phyloP scores from a whole-genome alignment of 2,113 vertebrate species.

The Conger conger region DNA sequence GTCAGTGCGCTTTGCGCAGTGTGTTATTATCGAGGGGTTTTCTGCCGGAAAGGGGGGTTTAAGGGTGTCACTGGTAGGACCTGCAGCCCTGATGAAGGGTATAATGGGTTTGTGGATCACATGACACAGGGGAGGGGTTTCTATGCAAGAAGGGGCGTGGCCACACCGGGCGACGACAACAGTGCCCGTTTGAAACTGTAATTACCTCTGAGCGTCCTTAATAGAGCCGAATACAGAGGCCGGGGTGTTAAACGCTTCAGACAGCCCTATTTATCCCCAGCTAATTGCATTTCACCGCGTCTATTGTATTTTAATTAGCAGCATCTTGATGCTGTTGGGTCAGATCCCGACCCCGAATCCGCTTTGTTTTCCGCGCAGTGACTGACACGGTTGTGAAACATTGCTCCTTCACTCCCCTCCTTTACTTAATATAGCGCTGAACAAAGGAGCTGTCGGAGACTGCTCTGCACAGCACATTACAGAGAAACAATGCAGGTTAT shows the following conservation, averaged over 20 bases:
- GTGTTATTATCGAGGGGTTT: background rate
- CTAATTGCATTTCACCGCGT: constrained; percentile 28
- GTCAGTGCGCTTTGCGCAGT: background rate
- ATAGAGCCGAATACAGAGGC: constrained; percentile 6
- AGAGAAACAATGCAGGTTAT: background rate
- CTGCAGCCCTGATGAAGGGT: background rate
- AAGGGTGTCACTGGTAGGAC: background rate
- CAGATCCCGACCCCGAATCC: background rate
- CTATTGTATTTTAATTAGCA: constrained; percentile 9
- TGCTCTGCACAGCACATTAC: background rate
- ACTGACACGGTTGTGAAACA: background rate
- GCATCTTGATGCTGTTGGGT: constrained; percentile 4
- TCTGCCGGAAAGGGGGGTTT: background rate
- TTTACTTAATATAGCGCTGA: background rate
- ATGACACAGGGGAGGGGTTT: too few species aligned
- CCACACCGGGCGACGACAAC: too few species aligned
- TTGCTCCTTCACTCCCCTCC: background rate
- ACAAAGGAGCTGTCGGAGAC: background rate
- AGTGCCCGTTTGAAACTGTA: constrained; percentile 13
- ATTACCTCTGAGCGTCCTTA: constrained; percentile 9
- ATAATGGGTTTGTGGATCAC: too few species aligned
- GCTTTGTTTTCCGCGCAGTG: background rate
- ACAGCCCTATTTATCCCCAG: constrained; percentile 28
- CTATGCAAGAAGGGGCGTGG: too few species aligned
- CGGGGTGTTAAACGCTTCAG: constrained; percentile 21